Evolutionary conservation across 1,140 invertebrate species (phyloP), one percentile per base, ranked within the genome.

Genomic region (Ridgeia piscesae): DNA sequence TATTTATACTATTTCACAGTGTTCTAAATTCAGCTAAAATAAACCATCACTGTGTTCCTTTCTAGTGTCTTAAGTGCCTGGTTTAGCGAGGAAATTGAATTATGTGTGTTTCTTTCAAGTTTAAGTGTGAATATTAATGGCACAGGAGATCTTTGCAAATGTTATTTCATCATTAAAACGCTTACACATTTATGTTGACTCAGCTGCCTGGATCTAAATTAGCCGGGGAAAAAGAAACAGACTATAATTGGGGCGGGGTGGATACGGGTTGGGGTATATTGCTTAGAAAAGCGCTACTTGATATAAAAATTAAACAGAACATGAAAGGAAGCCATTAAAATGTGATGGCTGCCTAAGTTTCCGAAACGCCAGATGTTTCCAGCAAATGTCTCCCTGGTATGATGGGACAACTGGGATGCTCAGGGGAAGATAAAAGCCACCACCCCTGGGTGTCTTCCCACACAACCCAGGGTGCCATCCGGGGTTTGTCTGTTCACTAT

Each of bases 321-420:
- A 77, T 77, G 58, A 77, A 77, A 77, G 58, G 58, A 77, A 77
- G 17, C 58, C 58, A 77, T 77, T 77, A 77, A 77, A 77, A 77
- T 31, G 17, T 77, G 58, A 8, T 77, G 58, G 58, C 58, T 77
- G 11, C 27, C 58, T 27, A 77, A 77, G 58, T 77, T 77, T 14
- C 58, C 27, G 17, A 77, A 21, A 21, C 58, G 27, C 58, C 58
- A 77, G 58, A 77, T 77, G 58, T 77, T 77, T 2, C 27, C 58
- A 9, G 27, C 58, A 8, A 31, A 77, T 31, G 14, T 31, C 58
- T 77, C 8, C 58, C 14, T 2, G 27, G 58, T 21, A 77, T 77
- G 58, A 50, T 50, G 48, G 48, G 48, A 50, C 48, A 50, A 77
- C 58, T 77, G 58, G 6, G 0, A 77, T 77, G 11, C 58, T 77